Conservation (phyloP, 92 coral and sea anemone species). For the Meandrina meandrites region DNA sequence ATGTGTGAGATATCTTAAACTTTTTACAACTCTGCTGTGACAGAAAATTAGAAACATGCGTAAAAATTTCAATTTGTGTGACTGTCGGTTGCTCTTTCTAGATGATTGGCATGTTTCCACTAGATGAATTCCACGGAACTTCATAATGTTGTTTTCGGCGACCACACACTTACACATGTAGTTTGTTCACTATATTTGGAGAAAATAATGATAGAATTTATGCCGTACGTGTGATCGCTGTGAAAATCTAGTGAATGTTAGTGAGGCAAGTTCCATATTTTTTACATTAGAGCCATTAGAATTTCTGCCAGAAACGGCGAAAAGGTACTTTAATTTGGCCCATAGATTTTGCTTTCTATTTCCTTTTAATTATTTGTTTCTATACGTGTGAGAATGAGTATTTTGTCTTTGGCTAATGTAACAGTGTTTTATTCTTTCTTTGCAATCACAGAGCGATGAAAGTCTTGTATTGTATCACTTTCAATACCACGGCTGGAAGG, state of each 20-base stretch:
- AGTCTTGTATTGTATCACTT: slow-evolving; percentile 80
- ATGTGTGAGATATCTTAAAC: not conserved
- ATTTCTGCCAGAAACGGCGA: no score
- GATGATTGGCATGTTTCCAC: no score
- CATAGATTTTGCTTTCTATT: not conserved
- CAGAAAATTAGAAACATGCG: not conserved
- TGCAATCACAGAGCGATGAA: slow-evolving; percentile 58
- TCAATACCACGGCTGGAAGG: slow-evolving; percentile 79
- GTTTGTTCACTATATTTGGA: not conserved
- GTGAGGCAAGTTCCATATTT: not conserved
- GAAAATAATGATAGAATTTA: no score
- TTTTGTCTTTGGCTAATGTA: not conserved
- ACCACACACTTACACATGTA: not conserved
- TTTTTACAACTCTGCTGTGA: not conserved
- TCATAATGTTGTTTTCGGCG: not conserved
- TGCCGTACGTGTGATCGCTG: no score
- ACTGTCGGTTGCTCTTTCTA: no score
- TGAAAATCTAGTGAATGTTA: not conserved
- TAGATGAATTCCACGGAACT: no score
- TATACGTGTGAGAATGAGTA: not conserved
- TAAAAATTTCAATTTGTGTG: no score
- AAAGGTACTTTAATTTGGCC: no score
- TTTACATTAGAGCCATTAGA: no score
- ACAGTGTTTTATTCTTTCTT: not conserved
- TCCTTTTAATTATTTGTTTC: not conserved